phyloP scores from a whole-genome alignment of 2,888 invertebrate genomes.

The Aphelenchoides bicaudatus region DNA sequence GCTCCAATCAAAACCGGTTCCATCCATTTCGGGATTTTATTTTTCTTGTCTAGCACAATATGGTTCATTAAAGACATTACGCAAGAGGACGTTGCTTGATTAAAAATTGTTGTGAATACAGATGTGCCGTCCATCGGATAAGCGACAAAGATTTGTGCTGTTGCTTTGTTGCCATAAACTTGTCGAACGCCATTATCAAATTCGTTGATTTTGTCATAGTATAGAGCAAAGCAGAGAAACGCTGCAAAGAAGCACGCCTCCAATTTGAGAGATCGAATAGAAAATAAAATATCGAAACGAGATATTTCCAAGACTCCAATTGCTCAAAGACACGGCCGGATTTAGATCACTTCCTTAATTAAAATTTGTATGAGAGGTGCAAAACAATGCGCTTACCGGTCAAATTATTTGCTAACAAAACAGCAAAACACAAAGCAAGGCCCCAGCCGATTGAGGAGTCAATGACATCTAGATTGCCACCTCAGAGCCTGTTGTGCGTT shows the following conservation, averaged over 20 bases:
- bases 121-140: constrained; percentile 64
- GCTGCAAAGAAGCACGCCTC: constrained; percentile 66
- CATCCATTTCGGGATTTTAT: neutral
- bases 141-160: constrained; percentile 67
- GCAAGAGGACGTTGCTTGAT: too few species aligned
- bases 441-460: too few species aligned
- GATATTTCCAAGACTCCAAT: constrained; percentile 62
- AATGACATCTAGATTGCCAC: too few species aligned
- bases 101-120: too few species aligned
- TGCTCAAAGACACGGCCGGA: constrained; percentile 64
- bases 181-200: constrained; percentile 62
- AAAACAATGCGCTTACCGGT: too few species aligned
- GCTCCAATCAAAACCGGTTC: constrained; percentile 24
- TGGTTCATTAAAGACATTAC: too few species aligned
- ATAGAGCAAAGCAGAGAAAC: constrained; percentile 62
- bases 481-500: too few species aligned
- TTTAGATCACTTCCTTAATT: constrained; percentile 65
- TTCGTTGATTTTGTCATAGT: constrained; percentile 48
- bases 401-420: too few species aligned
- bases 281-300: constrained; percentile 59
- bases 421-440: too few species aligned
- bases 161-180: constrained; percentile 59
- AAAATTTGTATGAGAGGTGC: too few species aligned
- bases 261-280: constrained; percentile 65
- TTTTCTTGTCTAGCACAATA: neutral